These are phyloP conservation scores for Microctenopoma stevenorrisi DNA, from an alignment of 2,797 vertebrate genomes.

Conservation along the genomic window DNA sequence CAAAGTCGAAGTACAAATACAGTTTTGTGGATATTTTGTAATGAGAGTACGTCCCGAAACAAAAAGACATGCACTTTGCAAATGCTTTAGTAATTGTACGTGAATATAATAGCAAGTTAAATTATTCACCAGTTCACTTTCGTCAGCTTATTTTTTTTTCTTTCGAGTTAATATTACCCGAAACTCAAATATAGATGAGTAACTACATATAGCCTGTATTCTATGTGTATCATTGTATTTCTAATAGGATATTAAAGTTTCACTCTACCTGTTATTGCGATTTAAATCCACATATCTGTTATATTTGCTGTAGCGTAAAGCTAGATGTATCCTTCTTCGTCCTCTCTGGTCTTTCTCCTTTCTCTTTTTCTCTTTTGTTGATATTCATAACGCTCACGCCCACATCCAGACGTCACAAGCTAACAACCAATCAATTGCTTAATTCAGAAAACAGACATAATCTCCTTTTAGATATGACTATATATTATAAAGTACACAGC, in stretches of 20 bases:
- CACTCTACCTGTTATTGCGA: conserved; percentile 55
- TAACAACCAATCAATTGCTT: conserved; percentile 53
- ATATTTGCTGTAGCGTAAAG: not conserved
- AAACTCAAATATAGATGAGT: not conserved
- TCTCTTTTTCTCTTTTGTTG: conserved; percentile 80
- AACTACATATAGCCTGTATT: not conserved
- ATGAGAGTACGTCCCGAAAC: fast-evolving
- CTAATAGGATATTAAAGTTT: not conserved
- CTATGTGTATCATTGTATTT: fast-evolving
- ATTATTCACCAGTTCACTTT: not conserved
- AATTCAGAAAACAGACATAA: not conserved
- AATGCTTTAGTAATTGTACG: fast-evolving
- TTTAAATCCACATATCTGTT: conserved; percentile 69
- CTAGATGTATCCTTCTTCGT: conserved; percentile 20
- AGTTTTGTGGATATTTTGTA: not conserved
- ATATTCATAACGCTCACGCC: conserved; percentile 74
- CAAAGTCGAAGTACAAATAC: not conserved
- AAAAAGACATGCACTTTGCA: not conserved
- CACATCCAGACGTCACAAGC: conserved; percentile 33
- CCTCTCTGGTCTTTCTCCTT: conserved; percentile 47
- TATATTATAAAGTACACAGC: fast-evolving
- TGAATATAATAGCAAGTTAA: too few relatives aligned
- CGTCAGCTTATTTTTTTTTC: not conserved
- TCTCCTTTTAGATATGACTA: not conserved
- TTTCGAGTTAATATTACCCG: not conserved